Conservation (phyloP, 2,888 invertebrate genomes). For the Luffia ferchaultella region DNA sequence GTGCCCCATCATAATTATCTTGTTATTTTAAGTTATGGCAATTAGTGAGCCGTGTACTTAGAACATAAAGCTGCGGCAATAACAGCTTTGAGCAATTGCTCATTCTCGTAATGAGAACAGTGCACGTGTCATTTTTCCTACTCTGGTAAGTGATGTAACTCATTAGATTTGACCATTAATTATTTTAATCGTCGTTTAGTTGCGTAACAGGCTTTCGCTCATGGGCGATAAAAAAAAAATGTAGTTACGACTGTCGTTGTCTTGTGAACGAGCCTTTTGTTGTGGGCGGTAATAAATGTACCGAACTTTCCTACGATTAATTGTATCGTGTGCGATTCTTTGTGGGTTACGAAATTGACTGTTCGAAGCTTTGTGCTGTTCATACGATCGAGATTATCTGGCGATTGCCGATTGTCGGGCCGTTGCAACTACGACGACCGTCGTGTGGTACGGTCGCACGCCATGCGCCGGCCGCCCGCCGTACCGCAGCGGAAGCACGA, state of each 20-base stretch:
- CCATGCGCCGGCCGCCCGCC: too few species aligned
- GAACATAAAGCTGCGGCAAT: constrained; percentile 1
- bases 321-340: constrained; percentile 17
- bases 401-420: background rate
- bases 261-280: constrained; percentile 45
- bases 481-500: too few species aligned
- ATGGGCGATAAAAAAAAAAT: constrained; percentile 51
- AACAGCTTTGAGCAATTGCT: constrained; percentile 1
- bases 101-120: constrained; percentile 21
- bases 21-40: background rate
- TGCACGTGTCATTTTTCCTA: constrained; percentile 23
- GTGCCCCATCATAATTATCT: too few species aligned
- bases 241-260: constrained; percentile 47
- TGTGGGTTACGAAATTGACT: constrained; percentile 22
- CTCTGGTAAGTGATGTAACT: constrained; percentile 31
- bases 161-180: constrained; percentile 50
- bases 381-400: background rate
- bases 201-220: constrained; percentile 48
- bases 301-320: constrained; percentile 34
- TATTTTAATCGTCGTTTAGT: constrained; percentile 52
- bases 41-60: background rate
- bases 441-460: background rate
- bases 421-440: background rate
- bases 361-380: constrained; percentile 10
- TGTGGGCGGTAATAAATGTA: constrained; percentile 32